Evolutionary conservation across 1,140 invertebrate genomes (phyloP).

Genomic region (Euwallacea fornicatus): DNA sequence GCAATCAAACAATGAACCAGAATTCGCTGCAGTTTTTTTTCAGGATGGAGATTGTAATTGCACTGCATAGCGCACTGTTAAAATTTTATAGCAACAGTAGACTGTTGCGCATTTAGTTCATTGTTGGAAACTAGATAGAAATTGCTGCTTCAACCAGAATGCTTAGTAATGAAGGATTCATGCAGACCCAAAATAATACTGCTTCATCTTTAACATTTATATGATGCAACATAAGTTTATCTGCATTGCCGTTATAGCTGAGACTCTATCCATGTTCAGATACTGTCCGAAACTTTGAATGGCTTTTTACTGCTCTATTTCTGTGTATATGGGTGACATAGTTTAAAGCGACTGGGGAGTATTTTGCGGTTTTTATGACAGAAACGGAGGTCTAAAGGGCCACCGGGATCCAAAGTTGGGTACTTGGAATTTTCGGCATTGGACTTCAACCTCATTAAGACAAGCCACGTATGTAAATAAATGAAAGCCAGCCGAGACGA

Average conservation of each 20-base stretch:
- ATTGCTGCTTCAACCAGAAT: background rate
- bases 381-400: constrained; percentile 23
- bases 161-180: too few relatives aligned
- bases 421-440: constrained; percentile 24
- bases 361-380: constrained; percentile 32
- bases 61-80: constrained; percentile 7
- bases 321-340: constrained; percentile 15
- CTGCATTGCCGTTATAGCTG: constrained; percentile 6
- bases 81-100: constrained; percentile 10
- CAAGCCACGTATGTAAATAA: constrained; percentile 28
- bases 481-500: constrained; percentile 10
- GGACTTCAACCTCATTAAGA: constrained; percentile 27
- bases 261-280: constrained; percentile 1
- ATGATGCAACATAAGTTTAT: constrained; percentile 1
- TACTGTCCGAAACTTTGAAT: constrained; percentile 21
- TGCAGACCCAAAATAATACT: too few relatives aligned
- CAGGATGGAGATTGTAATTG: constrained; percentile 14
- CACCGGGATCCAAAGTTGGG: constrained; percentile 28
- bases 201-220: too few relatives aligned
- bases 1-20: constrained; percentile 8
- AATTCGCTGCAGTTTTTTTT: constrained; percentile 1
- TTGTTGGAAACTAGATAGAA: constrained; percentile 6
- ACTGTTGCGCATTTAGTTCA: constrained; percentile 13
- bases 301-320: constrained; percentile 17
- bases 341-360: constrained; percentile 21